Base-by-base conservation (phyloP, 2,888 invertebrate genomes). In the Patella caerulea region DNA sequence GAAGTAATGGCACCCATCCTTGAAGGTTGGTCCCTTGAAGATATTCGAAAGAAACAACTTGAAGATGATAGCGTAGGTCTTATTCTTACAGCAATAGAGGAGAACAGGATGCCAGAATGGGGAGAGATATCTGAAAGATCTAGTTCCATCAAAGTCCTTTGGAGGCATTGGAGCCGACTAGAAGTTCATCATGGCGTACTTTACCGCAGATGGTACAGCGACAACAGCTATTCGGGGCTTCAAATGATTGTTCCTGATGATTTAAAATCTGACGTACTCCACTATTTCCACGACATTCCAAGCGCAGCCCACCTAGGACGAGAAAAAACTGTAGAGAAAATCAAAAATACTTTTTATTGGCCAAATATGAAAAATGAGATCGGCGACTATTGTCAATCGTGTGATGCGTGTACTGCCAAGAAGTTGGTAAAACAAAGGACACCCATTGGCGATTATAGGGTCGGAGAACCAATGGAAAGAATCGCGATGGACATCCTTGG, bases 391-490 rank as follows among this genome's bases (percentile, higher is more conserved):
- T 65, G 34, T 29, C 12, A 7, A 12, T 14, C 24, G 3, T 74
- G 74, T 45, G 65, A 74, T 34, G 3, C 11, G 2, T 74, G 74
- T 52, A 17, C 69, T 29, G 65, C 74, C 4, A 65, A 19, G 52
- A 74, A 74, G 19, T 15, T 56, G n/a, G 17, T 15, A n/a, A 56
- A 56, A n/a, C 56, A 56, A n/a, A 56, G n/a, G 7, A n/a, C 56
- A 17, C 71, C 52, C 4, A 24, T 65, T 14, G 17, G 54, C 17
- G 53, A 56, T 34, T 59, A n/a, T 59, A 19, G 7, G 9, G 74
- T 74, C 2, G 74, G 74, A 65, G 74, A 56, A 54, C 72, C 73
- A 45, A 76, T 74, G 59, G 74, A 74, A 59, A 15, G 74, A 34
- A 34, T 74, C 11, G 74, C 65, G 2, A 14, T 74, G 15, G 74